Evolutionary conservation across 2,888 invertebrate genomes (phyloP).

Genomic region (Pyrrhosoma nymphula): DNA sequence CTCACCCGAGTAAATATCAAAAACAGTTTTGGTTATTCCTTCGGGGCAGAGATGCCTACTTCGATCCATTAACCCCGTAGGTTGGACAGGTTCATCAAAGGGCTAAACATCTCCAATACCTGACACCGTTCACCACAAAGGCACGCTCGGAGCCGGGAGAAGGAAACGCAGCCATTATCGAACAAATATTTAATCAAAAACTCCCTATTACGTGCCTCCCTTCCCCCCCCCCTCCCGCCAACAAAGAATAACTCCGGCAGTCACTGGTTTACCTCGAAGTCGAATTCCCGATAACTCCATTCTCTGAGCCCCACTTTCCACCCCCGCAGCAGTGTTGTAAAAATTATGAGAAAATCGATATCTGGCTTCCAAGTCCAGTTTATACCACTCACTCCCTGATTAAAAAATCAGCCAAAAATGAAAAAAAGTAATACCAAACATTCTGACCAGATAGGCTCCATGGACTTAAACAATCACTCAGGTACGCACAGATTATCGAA

Average conservation of each 20-base stretch:
- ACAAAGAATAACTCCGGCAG: not conserved
- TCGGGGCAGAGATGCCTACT: no score
- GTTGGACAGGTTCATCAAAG: not conserved
- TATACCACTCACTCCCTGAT: not conserved
- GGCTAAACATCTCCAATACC: not conserved
- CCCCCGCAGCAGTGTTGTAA: not conserved
- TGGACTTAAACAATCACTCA: no score
- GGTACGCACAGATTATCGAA: no score
- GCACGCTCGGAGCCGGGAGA: not conserved
- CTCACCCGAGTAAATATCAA: no score
- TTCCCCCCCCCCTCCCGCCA: not conserved
- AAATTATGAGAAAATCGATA: not conserved
- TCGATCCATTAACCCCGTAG: no score
- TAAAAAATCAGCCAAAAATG: not conserved
- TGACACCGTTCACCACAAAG: not conserved
- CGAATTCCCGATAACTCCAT: not conserved
- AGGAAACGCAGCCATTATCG: not conserved
- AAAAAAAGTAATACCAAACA: not conserved
- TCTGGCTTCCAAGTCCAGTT: not conserved
- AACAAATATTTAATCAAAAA: not conserved
- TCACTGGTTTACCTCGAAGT: not conserved
- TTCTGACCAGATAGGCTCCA: no score
- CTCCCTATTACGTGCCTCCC: not conserved
- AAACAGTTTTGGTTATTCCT: no score
- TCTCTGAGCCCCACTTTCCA: not conserved